A percentile compares a stretch with the other conserved stretches of the same genome.
These are phyloP conservation scores for Leucoraja erinaceus DNA, from an alignment of 2,113 vertebrate species.

Conservation along the genomic window DNA sequence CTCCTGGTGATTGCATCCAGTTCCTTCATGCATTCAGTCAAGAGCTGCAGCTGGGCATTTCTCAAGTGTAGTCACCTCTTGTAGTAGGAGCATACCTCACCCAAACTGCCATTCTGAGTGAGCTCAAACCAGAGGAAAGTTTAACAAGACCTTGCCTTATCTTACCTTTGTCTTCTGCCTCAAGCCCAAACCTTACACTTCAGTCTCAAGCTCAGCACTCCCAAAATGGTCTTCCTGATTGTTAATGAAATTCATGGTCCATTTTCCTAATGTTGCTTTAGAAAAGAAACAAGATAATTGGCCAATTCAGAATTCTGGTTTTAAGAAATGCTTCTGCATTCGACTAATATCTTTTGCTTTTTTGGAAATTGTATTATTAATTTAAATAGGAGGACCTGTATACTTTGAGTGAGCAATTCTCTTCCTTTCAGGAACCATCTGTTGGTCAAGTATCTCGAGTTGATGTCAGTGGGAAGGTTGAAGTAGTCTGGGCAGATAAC, in stretches of 20 bases:
- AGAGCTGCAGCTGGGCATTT: too few species aligned
- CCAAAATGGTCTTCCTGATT: too few species aligned
- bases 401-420: neutral
- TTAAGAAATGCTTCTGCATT: neutral
- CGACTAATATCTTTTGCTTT: neutral
- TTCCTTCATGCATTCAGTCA: too few species aligned
- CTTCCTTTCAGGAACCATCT: conserved; percentile 65
- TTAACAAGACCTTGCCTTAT: too few species aligned
- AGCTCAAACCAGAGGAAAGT: too few species aligned
- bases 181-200: too few species aligned
- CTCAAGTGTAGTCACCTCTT: too few species aligned
- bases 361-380: neutral
- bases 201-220: too few species aligned
- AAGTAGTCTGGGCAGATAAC: conserved; percentile 95
- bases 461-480: conserved; percentile 94
- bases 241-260: neutral
- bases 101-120: too few species aligned
- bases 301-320: neutral
- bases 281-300: neutral
- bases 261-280: neutral
- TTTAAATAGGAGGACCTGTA: neutral
- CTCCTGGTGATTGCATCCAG: too few species aligned
- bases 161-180: too few species aligned
- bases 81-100: too few species aligned
- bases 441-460: conserved; percentile 89